Evolutionary conservation across 2,888 invertebrate genomes (phyloP).

Genomic region (Hyposoter dolosus): DNA sequence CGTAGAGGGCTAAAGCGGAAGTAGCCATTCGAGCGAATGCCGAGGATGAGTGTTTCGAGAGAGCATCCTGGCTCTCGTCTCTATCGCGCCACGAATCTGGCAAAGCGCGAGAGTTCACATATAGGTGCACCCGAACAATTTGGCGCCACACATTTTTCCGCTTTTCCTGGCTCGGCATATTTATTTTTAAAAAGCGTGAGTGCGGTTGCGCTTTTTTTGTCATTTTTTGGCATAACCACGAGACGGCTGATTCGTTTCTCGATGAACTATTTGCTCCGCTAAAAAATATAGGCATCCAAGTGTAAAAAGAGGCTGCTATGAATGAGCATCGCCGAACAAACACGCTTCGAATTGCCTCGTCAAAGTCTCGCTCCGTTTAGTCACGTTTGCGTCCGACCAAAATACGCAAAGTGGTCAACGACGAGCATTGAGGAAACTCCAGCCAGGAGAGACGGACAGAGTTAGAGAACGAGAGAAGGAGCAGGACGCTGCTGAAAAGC

Average conservation of each 20-base stretch:
- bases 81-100: not conserved
- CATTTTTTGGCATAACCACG: not conserved
- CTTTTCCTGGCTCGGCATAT: not conserved
- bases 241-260: constrained; percentile 32
- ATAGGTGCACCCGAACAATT: not conserved
- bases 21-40: constrained; percentile 36
- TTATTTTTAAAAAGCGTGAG: not conserved
- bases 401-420: too few relatives aligned
- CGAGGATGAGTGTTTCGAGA: constrained; percentile 48
- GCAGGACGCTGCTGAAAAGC: not conserved
- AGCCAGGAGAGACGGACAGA: not conserved
- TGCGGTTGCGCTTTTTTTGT: not conserved
- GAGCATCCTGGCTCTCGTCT: not conserved
- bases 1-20: constrained; percentile 40
- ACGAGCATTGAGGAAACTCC: too few relatives aligned
- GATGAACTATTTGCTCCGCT: constrained; percentile 18
- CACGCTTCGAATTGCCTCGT: constrained; percentile 66
- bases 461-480: constrained; percentile 16
- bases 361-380: constrained; percentile 51
- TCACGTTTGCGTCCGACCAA: too few relatives aligned
- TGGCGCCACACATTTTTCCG: not conserved
- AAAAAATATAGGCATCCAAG: not conserved
- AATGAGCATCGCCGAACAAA: constrained; percentile 48
- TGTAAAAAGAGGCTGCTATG: not conserved
- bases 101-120: not conserved